Evolutionary conservation across 2,113 vertebrate species (phyloP), one percentile per base, ranked within the genome.

Genomic region (Rhinoptilus africanus): DNA sequence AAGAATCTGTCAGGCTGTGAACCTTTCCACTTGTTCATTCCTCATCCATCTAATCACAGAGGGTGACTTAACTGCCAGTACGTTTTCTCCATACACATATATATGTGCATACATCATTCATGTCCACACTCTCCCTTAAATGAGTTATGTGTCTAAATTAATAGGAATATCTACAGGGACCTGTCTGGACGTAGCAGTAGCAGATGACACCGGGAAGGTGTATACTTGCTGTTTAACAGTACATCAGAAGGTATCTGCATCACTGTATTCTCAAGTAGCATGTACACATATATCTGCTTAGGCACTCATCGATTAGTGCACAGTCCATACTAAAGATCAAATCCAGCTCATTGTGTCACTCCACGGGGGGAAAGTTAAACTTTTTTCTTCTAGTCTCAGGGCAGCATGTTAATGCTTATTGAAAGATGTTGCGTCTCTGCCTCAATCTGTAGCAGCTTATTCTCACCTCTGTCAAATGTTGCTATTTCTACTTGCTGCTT

Each of bases 401-500:
- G 16, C 51, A 79, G 9, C 4, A 3, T 60, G 6, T 62, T 75
- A 68, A 50, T 59, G 43, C 14, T 69, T 12, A 57, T n/a, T 64
- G 66, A 63, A 90, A 68, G 37, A 50, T 67, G 63, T 0, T 72
- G 17, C 30, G 10, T 34, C 34, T 54, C 41, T 53, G 30, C 14
- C 34, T 93, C 54, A 69, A 28, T 30, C 26, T 51, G 13, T 69
- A 32, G 47, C 6, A 69, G 27, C 12, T 68, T 32, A 59, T 41
- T 88, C 23, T 95, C 69, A 87, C 41, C 53, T 92, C 84, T 68
- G 43, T 57, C 67, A 48, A 80, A 77, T 22, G 10, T 41, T 57
- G 24, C 37, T 68, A 85, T 51, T 92, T 89, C 50, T 88, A 21
- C 66, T 92, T 97, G 68, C 60, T 73, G 37, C 45, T 73, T 84